phyloP scores from a whole-genome alignment of 2,113 vertebrate genomes.

The Rostratula benghalensis region DNA sequence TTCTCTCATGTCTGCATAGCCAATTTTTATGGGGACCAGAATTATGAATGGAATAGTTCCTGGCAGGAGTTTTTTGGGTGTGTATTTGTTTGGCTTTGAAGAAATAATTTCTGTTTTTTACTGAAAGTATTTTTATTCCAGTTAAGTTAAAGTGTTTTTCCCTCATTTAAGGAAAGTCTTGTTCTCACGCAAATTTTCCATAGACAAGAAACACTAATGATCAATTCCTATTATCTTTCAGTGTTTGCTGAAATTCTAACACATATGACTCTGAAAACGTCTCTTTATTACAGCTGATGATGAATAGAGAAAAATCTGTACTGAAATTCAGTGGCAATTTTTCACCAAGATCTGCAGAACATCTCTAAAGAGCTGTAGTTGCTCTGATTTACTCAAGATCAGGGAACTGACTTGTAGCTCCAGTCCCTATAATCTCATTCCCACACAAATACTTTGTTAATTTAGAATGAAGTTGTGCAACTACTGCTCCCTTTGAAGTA shows the following conservation, averaged over 20 bases:
- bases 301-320: background rate
- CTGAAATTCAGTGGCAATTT: background rate
- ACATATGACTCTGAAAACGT: background rate
- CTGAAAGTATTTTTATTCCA: background rate
- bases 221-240: background rate
- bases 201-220: background rate
- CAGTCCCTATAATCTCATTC: background rate
- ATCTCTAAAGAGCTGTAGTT: background rate
- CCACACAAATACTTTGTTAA: background rate
- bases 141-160: background rate
- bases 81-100: background rate
- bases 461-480: background rate
- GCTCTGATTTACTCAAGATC: background rate
- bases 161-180: background rate
- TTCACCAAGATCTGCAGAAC: background rate
- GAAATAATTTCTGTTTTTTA: background rate
- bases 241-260: background rate
- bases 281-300: background rate
- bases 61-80: background rate
- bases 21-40: background rate
- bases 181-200: background rate
- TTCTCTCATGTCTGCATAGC: background rate
- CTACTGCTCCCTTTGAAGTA: slow-evolving; percentile 17
- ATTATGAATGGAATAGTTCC: background rate
- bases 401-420: background rate